phyloP scores from a whole-genome alignment of 2,888 invertebrate genomes.

The Cremastobaeus sp. region DNA sequence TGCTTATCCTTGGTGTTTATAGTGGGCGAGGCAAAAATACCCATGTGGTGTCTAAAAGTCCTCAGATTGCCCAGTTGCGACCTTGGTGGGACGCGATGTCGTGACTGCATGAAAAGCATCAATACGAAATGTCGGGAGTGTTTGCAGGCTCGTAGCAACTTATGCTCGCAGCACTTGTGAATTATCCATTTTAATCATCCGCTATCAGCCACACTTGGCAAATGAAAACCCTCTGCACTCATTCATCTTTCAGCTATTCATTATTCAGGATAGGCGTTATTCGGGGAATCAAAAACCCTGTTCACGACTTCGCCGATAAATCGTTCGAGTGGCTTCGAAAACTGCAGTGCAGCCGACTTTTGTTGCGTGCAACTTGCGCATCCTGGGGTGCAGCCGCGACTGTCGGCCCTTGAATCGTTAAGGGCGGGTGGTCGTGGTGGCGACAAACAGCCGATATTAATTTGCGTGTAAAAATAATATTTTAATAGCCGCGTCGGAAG shows the following conservation, averaged over 20 bases:
- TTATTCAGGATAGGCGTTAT: conserved; percentile 41
- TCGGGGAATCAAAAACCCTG: conserved; percentile 30
- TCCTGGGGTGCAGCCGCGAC: not conserved
- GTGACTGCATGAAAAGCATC: conserved; percentile 28
- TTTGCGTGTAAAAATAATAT: too few relatives aligned
- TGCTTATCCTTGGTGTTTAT: too few relatives aligned
- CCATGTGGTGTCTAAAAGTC: too few relatives aligned
- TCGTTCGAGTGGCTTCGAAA: conserved; percentile 3
- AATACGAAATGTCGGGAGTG: conserved; percentile 33
- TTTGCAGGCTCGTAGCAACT: conserved; percentile 22
- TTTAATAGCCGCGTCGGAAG: too few relatives aligned
- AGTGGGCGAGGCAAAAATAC: too few relatives aligned
- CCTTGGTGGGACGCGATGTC: too few relatives aligned
- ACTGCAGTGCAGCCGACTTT: not conserved
- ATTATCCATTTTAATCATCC: conserved; percentile 48
- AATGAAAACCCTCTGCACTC: conserved; percentile 38
- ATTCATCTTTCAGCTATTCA: conserved; percentile 41
- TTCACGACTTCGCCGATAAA: conserved; percentile 18
- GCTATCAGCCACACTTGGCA: conserved; percentile 38
- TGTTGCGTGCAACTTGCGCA: not conserved
- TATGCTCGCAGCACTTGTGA: conserved; percentile 29
- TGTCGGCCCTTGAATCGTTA: not conserved
- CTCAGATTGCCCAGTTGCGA: too few relatives aligned
- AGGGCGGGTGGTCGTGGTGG: too few relatives aligned
- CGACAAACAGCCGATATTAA: too few relatives aligned